Conservation (phyloP, 92 coral and sea anemone species). For the Siderastrea radians region DNA sequence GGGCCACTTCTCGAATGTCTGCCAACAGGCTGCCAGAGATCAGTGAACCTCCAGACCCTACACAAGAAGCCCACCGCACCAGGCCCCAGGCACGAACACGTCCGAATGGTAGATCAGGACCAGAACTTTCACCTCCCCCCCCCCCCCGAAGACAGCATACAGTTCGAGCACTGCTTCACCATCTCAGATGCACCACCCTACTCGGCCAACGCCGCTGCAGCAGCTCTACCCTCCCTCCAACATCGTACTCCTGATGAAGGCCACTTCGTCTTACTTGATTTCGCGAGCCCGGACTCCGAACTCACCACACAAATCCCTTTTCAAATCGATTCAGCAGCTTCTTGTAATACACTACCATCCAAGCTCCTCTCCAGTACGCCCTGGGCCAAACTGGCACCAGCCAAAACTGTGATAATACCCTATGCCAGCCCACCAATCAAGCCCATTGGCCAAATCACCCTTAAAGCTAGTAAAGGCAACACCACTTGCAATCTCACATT, state of each 20-base stretch:
- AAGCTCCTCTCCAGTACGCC: slow-evolving; percentile 50
- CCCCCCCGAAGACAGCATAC: slow-evolving; percentile 15
- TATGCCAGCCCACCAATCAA: slow-evolving; percentile 58
- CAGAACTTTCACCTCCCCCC: neutral
- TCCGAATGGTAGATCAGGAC: slow-evolving; percentile 25
- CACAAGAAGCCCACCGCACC: slow-evolving; percentile 16
- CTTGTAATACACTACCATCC: slow-evolving; percentile 56
- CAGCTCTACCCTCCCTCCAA: neutral
- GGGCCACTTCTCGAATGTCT: too few relatives aligned
- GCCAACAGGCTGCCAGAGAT: slow-evolving; percentile 5
- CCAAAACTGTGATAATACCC: slow-evolving; percentile 34
- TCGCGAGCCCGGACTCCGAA: slow-evolving; percentile 44
- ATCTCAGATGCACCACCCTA: slow-evolving; percentile 16
- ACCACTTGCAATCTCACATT: slow-evolving; percentile 9
- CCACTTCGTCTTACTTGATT: slow-evolving; percentile 44
- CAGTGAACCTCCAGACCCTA: slow-evolving; percentile 11
- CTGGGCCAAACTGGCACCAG: slow-evolving; percentile 26
- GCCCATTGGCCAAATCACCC: too few relatives aligned
- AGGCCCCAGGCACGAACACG: slow-evolving; percentile 22
- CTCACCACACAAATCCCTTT: slow-evolving; percentile 24
- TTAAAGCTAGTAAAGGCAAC: slow-evolving; percentile 23
- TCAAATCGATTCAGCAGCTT: slow-evolving; percentile 27
- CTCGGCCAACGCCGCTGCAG: neutral
- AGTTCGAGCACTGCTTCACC: slow-evolving; percentile 43
- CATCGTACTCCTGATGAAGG: slow-evolving; percentile 14